Base-by-base conservation (phyloP, 2,888 invertebrate genomes). In the Eupithecia dodoneata region DNA sequence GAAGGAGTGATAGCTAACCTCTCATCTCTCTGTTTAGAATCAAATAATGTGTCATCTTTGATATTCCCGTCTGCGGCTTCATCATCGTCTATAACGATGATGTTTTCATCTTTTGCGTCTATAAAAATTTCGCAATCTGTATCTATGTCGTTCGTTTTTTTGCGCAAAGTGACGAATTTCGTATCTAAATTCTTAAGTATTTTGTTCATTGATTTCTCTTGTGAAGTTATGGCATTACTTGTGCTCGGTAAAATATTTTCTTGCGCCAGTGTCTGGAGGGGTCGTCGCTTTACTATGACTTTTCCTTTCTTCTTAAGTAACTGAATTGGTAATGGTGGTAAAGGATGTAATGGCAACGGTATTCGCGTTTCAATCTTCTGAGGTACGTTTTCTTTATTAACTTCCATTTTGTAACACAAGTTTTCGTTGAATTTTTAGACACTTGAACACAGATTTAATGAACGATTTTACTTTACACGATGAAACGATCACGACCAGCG, bases 401-500 rank as follows among this genome's bases (percentile, higher is more conserved):
- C 75, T 70, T 88, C 88, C 89, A 90, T 90, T 55, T 74, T 67
- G 79, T 67, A 12, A n/a, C 30, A 9, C 55, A 9, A 59, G 3
- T 4, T 63, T 63, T 30, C 30, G 12, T 12, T 63, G 12, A 2
- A 59, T 30, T 30, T 63, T 10, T 30, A 4, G 63, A 63, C 30
- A 63, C 63, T 59, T 63, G 63, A 63, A 30, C 30, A 59, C n/a
- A 63, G 12, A 7, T 63, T 9, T 9, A 59, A n/a, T 44, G 73
- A 13, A 74, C 42, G 63, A 45, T 6, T 45, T 6, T 45, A 45
- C 1, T 7, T 45, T 7, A 69, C 77, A 71, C 18, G 74, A 73
- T n/a, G 74, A 76, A 76, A 80, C 82, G 80, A 83, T 73, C 89
- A 89, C 90, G 90, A 83, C 92, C 91, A 84, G 92, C 92, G 86